Conservation (phyloP, 2,113 vertebrate species). For the Hyperopisus bebe region DNA sequence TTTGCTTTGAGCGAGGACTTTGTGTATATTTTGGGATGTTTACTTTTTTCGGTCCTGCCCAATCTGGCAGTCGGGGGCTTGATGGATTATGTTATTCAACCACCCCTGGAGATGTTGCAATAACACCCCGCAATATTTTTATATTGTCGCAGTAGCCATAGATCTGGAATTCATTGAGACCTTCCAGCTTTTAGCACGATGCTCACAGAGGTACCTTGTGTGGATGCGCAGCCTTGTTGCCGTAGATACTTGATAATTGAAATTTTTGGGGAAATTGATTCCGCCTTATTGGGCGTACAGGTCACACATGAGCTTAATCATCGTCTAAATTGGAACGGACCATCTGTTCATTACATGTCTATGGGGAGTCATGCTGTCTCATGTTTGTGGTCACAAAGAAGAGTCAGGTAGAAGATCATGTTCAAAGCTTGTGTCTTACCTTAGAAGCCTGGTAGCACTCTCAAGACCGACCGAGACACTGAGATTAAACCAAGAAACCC, state of each 20-base stretch:
- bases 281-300: neutral
- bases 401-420: neutral
- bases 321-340: neutral
- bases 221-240: neutral
- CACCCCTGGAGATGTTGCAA: slow-evolving; percentile 11
- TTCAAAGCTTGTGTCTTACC: neutral
- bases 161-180: neutral
- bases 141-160: neutral
- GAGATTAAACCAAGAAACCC: neutral
- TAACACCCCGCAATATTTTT: neutral
- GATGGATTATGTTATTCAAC: slow-evolving; percentile 3
- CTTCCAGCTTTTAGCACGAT: neutral
- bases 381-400: neutral
- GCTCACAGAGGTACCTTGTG: neutral
- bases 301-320: neutral
- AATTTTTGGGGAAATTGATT: neutral
- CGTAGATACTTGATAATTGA: neutral
- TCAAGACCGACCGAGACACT: neutral
- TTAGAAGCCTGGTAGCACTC: neutral
- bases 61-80: slow-evolving; percentile 1
- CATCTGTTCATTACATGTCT: neutral
- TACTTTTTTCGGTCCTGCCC: slow-evolving; percentile 10
- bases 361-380: neutral
- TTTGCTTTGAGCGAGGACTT: neutral
- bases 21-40: slow-evolving; percentile 8